Evolutionary conservation across 1,140 invertebrate genomes (phyloP).

Genomic region (Agrilus planipennis): DNA sequence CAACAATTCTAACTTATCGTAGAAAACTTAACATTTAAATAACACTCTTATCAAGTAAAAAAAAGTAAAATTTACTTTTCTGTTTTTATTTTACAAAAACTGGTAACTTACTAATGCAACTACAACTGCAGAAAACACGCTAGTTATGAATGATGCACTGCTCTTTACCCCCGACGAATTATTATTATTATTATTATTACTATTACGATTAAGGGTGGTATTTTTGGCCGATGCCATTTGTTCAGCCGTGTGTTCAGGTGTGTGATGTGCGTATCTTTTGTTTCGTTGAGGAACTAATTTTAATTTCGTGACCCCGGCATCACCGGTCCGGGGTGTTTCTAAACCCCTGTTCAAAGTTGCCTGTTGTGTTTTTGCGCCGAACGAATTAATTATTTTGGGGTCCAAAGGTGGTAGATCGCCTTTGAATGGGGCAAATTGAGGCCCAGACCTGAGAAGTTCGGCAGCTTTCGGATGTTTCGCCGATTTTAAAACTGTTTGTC

Average conservation of each 20-base stretch:
- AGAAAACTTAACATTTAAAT: no score
- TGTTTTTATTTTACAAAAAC: no score
- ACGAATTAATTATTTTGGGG: constrained; percentile 27
- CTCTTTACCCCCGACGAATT: no score
- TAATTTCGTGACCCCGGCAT: constrained; percentile 20
- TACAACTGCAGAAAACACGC: no score
- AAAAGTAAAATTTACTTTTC: no score
- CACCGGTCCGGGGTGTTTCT: constrained; percentile 19
- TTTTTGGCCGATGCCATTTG: constrained; percentile 3
- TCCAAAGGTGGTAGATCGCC: constrained; percentile 53
- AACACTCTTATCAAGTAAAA: no score
- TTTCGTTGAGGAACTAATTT: constrained; percentile 12
- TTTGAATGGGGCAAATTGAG: constrained; percentile 57
- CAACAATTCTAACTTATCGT: no score
- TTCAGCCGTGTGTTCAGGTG: constrained; percentile 14
- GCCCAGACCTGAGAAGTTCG: constrained; percentile 46
- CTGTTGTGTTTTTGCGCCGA: constrained; percentile 22
- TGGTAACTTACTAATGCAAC: no score
- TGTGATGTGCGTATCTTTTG: constrained; percentile 11
- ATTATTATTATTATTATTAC: no score
- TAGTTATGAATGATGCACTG: no score
- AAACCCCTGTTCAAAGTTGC: constrained; percentile 23
- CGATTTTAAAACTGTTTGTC: constrained; percentile 32
- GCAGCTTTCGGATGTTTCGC: constrained; percentile 39
- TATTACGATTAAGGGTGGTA: no score